A percentile compares a stretch with the other conserved stretches of the same genome.
phyloP scores from a whole-genome alignment of 2,888 invertebrate species.

The Notocelia uddmanniana region DNA sequence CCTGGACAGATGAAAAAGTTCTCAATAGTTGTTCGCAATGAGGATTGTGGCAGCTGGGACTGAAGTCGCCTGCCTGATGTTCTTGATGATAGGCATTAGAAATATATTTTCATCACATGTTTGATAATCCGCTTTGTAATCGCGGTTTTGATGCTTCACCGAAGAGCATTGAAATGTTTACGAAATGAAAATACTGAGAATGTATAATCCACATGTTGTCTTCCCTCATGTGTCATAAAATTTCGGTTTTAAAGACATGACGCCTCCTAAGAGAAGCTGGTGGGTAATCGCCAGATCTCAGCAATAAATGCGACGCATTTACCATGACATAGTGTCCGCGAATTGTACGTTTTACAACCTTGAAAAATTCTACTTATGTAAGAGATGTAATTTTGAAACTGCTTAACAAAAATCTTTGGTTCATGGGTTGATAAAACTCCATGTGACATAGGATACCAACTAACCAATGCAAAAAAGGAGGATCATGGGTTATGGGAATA shows the following conservation, averaged over 20 bases:
- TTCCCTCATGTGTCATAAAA: neutral
- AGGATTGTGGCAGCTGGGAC: neutral
- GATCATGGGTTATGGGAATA: too few relatives aligned
- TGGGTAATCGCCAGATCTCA: neutral
- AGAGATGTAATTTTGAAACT: neutral
- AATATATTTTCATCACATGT: neutral
- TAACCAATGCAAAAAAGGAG: too few relatives aligned
- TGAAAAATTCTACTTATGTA: neutral
- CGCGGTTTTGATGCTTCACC: neutral
- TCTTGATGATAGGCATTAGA: neutral
- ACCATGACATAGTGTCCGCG: neutral
- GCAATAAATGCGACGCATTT: neutral
- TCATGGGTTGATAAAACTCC: too few relatives aligned
- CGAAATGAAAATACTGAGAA: neutral
- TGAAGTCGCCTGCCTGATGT: neutral
- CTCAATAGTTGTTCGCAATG: neutral
- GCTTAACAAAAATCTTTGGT: neutral
- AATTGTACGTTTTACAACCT: neutral
- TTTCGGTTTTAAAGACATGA: neutral
- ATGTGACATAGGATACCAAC: too few relatives aligned
- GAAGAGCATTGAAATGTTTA: neutral
- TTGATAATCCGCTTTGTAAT: neutral
- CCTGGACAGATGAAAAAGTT: too few relatives aligned
- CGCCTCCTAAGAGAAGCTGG: neutral
- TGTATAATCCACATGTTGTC: neutral